A percentile compares a stretch with the other conserved stretches of the same genome.
These are phyloP conservation scores for Parnassius glacialis DNA, from an alignment of 2,888 invertebrate species.

Conservation along the genomic window DNA sequence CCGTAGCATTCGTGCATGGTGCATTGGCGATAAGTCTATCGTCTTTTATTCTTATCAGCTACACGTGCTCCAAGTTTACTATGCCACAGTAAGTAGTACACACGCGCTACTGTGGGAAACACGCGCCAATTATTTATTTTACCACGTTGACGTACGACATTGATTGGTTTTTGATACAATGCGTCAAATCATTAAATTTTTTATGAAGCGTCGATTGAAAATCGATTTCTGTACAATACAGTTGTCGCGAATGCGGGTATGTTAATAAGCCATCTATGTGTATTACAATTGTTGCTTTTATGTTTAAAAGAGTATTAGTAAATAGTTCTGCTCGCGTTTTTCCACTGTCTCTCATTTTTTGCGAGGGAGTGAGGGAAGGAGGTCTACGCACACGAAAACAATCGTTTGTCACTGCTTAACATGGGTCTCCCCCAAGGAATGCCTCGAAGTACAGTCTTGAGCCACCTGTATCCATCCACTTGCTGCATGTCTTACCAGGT, in stretches of 20 bases:
- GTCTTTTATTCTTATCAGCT: constrained; percentile 52
- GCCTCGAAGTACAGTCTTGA: too few species aligned
- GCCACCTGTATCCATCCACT: too few species aligned
- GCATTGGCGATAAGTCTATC: constrained; percentile 46
- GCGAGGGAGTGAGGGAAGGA: too few species aligned
- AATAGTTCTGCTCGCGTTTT: too few species aligned
- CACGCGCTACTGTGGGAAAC: constrained; percentile 37
- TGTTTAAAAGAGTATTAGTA: background rate
- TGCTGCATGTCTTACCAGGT: too few species aligned
- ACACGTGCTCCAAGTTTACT: constrained; percentile 63
- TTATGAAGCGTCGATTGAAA: constrained; percentile 7
- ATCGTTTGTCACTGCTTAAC: too few species aligned
- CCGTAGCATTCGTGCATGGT: constrained; percentile 48
- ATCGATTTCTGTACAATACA: background rate
- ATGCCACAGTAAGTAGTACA: constrained; percentile 39
- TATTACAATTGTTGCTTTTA: background rate
- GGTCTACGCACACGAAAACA: too few species aligned
- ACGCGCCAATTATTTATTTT: constrained; percentile 33
- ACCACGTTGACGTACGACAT: constrained; percentile 20
- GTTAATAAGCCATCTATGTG: background rate
- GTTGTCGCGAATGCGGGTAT: background rate
- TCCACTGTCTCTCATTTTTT: too few species aligned
- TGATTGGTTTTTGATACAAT: constrained; percentile 12
- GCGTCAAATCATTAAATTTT: constrained; percentile 13
- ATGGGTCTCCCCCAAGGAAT: too few species aligned